Evolutionary conservation across 1,140 invertebrate genomes (phyloP).

Genomic region (Brachionus rotundiformis): DNA sequence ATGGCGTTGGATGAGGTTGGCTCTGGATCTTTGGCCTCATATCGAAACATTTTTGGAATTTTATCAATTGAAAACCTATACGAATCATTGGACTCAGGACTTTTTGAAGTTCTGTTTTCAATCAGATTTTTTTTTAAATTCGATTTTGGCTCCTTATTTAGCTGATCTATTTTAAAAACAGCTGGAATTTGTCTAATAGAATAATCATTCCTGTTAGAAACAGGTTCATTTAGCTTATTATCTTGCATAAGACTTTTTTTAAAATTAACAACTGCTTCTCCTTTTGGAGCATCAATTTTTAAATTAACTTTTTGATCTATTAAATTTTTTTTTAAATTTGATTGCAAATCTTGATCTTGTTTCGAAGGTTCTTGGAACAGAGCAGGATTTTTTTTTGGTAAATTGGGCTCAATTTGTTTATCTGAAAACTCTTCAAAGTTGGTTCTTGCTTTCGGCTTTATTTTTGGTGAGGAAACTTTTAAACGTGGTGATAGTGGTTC

Average conservation of each 20-base stretch:
- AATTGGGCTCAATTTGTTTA: background rate
- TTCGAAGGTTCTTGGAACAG: background rate
- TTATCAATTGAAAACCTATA: slow-evolving; percentile 15
- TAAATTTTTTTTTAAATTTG: slow-evolving; percentile 5
- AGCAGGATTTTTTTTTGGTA: background rate
- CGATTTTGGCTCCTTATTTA: background rate
- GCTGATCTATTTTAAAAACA: background rate
- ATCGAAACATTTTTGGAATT: slow-evolving; percentile 33
- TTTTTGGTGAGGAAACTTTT: background rate
- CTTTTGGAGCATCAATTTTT: background rate
- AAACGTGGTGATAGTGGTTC: background rate
- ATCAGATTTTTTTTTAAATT: background rate
- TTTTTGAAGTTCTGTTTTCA: background rate
- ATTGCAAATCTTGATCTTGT: background rate
- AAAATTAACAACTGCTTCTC: background rate
- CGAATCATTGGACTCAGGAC: slow-evolving; percentile 5
- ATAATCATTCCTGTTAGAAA: background rate
- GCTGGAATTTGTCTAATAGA: background rate
- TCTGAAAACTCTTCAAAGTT: background rate
- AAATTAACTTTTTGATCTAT: background rate
- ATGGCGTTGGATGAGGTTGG: background rate
- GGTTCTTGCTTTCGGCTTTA: background rate
- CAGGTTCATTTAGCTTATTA: background rate
- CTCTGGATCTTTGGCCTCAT: background rate
- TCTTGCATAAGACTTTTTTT: background rate